Conservation (phyloP, 2,888 invertebrate genomes). For the Hyles lineata region DNA sequence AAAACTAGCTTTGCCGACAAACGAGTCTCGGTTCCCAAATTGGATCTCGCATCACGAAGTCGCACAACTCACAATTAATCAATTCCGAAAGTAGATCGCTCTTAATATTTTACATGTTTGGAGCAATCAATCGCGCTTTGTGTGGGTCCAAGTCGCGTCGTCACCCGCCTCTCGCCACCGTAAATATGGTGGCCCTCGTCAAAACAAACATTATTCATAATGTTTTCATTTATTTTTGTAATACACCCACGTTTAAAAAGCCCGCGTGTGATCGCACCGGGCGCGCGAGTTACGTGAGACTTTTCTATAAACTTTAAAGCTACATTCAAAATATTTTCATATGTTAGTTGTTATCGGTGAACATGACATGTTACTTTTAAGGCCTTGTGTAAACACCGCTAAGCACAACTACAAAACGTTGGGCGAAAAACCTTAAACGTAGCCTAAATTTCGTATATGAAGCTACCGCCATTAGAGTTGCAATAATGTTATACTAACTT, state of each 20-base stretch:
- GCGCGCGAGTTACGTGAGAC: constrained; percentile 64
- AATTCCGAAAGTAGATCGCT: constrained; percentile 74
- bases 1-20: constrained; percentile 67
- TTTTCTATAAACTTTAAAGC: constrained; percentile 59
- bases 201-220: constrained; percentile 81
- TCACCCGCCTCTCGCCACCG: constrained; percentile 61
- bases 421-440: constrained; percentile 12
- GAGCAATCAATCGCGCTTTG: constrained; percentile 77
- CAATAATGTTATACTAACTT: constrained; percentile 57
- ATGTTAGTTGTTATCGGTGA: constrained; percentile 46
- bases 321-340: constrained; percentile 57
- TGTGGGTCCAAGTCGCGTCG: constrained; percentile 78
- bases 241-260: constrained; percentile 69
- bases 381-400: constrained; percentile 25
- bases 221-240: constrained; percentile 80
- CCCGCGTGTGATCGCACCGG: constrained; percentile 68
- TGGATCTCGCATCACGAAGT: constrained; percentile 60
- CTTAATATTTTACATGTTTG: constrained; percentile 73
- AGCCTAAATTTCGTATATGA: constrained; percentile 17
- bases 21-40: constrained; percentile 68
- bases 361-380: constrained; percentile 36
- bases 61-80: constrained; percentile 78
- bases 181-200: constrained; percentile 72
- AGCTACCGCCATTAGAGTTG: constrained; percentile 38
- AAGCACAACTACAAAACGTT: constrained; percentile 18